These are phyloP conservation scores for Pristionchus entomophagus DNA, from an alignment of 2,888 invertebrate genomes.

Conservation along the genomic window DNA sequence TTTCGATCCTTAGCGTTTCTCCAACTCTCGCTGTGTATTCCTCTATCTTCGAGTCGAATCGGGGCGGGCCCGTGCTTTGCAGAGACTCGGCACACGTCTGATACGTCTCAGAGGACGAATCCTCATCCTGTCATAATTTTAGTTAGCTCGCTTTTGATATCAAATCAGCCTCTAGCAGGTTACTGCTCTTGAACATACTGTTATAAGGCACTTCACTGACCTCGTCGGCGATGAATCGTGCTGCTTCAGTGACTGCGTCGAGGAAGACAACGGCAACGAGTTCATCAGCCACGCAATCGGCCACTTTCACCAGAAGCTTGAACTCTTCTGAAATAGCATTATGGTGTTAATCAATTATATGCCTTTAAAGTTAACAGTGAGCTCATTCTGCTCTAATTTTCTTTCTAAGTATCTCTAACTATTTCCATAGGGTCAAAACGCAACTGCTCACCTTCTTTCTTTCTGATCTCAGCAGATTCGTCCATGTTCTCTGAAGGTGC, in stretches of 20 bases:
- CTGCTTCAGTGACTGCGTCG: slow-evolving; percentile 71
- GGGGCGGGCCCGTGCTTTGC: slow-evolving; percentile 6
- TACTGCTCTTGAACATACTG: background rate
- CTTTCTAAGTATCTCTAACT: background rate
- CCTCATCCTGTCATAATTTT: slow-evolving; percentile 26
- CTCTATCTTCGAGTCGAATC: slow-evolving; percentile 60
- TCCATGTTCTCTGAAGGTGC: slow-evolving; percentile 31
- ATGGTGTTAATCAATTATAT: background rate
- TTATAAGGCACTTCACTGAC: slow-evolving; percentile 44
- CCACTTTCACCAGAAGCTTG: slow-evolving; percentile 74
- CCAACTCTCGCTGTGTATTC: slow-evolving; percentile 63
- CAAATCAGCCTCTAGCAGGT: background rate
- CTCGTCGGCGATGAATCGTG: slow-evolving; percentile 54
- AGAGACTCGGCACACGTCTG: slow-evolving; percentile 30
- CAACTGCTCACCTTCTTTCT: slow-evolving; percentile 55
- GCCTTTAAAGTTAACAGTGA: too few relatives aligned
- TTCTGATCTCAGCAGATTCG: slow-evolving; percentile 59
- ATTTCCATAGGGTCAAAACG: background rate
- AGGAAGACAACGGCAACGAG: slow-evolving; percentile 73
- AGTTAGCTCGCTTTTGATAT: too few relatives aligned
- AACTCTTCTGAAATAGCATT: slow-evolving; percentile 59
- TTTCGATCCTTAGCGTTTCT: slow-evolving; percentile 59
- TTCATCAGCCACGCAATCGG: slow-evolving; percentile 70
- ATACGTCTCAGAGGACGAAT: background rate
- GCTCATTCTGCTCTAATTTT: background rate